These are phyloP conservation scores for Haliaeetus leucogaster DNA, from an alignment of 2,113 vertebrate genomes.

Conservation along the genomic window DNA sequence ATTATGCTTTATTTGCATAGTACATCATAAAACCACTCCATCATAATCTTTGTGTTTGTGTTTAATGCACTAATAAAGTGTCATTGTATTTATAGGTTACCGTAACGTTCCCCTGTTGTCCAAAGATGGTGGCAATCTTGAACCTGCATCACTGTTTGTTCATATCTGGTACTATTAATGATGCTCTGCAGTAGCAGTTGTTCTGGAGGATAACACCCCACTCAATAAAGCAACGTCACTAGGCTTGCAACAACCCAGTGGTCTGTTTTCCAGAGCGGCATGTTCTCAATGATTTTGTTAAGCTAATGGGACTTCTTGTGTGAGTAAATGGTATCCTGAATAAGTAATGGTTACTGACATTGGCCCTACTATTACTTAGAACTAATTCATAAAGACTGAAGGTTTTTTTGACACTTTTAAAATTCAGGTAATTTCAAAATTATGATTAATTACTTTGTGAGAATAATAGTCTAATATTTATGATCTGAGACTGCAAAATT, in stretches of 20 bases:
- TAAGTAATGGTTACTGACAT: neutral
- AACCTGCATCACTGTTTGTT: constrained; percentile 81
- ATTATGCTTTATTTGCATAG: neutral
- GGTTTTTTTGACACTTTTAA: fast-evolving
- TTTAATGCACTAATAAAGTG: neutral
- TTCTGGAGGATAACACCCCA: neutral
- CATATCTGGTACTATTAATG: constrained; percentile 71
- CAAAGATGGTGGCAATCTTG: constrained; percentile 70
- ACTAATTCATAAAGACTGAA: neutral
- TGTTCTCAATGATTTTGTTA: neutral
- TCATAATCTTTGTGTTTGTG: neutral
- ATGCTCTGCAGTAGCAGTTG: neutral
- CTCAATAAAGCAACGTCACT: constrained; percentile 65
- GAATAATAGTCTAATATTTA: neutral
- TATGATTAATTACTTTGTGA: neutral
- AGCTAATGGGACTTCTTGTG: neutral
- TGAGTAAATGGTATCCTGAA: neutral
- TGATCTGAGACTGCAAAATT: neutral
- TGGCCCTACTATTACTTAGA: neutral
- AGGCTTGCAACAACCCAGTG: neutral
- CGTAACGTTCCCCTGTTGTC: constrained; percentile 78
- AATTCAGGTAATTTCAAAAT: neutral
- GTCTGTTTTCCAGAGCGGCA: neutral
- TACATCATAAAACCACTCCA: neutral
- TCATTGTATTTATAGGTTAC: constrained; percentile 76